A percentile compares a stretch with the other conserved stretches of the same genome.
Conservation (phyloP, 2,113 vertebrate genomes). For the Pontoporia blainvillei region DNA sequence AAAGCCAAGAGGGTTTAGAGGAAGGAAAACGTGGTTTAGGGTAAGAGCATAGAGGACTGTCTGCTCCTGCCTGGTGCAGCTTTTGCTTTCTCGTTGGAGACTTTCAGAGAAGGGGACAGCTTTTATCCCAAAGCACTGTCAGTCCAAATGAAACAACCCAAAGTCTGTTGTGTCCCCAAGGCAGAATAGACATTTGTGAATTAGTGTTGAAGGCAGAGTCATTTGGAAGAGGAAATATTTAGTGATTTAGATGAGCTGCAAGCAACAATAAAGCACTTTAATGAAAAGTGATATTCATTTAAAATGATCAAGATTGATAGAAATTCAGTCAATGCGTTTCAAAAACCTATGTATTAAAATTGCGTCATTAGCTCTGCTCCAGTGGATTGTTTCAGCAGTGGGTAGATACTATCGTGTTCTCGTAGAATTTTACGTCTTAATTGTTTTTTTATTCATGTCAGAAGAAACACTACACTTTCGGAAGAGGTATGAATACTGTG, state of each 20-base stretch:
- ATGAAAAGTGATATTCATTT: conserved; percentile 25
- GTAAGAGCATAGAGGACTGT: background rate
- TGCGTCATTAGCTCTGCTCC: background rate
- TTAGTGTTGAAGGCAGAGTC: background rate
- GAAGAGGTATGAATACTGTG: background rate
- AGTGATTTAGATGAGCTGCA: background rate
- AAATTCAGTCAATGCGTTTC: background rate
- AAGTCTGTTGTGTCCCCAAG: background rate
- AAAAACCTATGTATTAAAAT: background rate
- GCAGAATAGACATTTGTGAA: background rate
- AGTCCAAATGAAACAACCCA: background rate
- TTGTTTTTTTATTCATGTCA: background rate
- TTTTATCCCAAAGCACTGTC: background rate
- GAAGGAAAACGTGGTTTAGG: background rate
- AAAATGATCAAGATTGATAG: background rate
- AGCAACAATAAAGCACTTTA: background rate
- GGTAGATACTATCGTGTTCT: background rate
- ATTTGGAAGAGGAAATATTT: background rate
- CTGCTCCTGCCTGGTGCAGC: rapidly evolving
- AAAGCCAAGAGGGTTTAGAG: background rate
- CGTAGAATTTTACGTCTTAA: background rate
- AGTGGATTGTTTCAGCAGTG: background rate
- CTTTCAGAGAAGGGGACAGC: background rate
- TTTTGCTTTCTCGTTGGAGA: background rate
- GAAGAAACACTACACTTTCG: background rate